These are phyloP conservation scores for Oryctolagus cuniculus DNA, from an alignment of 2,113 vertebrate genomes.

Conservation along the genomic window mOryCun1.1 NC_091435.1:125039501-125040000, in stretches of 20 bases:
- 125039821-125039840: not conserved
- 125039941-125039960: too few relatives aligned
- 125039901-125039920: too few relatives aligned
- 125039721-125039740: not conserved
- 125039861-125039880: not conserved
- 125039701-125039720: not conserved
- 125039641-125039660: constrained; percentile 8
- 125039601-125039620: not conserved
- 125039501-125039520: not conserved
- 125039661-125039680: not conserved
- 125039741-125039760: not conserved
- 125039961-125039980: too few relatives aligned
- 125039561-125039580: not conserved
- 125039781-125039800: not conserved
- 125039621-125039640: not conserved
- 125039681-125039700: not conserved
- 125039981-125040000: too few relatives aligned
- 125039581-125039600: not conserved
- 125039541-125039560: not conserved
- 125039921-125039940: too few relatives aligned
- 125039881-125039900: constrained; percentile 36
- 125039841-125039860: not conserved
- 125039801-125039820: not conserved
- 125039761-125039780: not conserved
- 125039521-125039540: constrained; percentile 5